Percentiles rank a stretch among this genome's conserved stretches.
These are phyloP conservation scores for Cinclus cinclus DNA, from an alignment of 2,113 vertebrate species.

Conservation along the genomic window DNA sequence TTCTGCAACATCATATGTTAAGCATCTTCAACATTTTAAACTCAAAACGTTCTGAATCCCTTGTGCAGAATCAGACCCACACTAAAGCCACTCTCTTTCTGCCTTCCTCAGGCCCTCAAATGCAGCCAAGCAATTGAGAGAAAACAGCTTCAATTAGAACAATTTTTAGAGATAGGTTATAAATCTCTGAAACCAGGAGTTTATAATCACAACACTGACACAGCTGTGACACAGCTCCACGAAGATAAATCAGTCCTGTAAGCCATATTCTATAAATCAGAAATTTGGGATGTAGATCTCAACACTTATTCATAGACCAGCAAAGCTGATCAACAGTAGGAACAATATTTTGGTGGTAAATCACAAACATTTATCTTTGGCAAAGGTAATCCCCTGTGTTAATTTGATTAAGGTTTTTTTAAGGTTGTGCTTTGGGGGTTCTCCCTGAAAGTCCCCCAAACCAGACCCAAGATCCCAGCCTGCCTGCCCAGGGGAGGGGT, in stretches of 20 bases:
- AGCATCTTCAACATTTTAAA: neutral
- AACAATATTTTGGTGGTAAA: slow-evolving; percentile 41
- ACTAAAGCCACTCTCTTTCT: neutral
- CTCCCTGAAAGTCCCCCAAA: neutral
- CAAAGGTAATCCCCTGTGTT: neutral
- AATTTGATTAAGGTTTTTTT: neutral
- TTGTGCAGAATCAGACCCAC: neutral
- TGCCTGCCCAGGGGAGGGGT: neutral
- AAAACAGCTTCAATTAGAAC: slow-evolving; percentile 13
- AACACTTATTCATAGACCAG: slow-evolving; percentile 25
- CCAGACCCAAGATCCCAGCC: neutral
- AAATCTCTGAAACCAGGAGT: slow-evolving; percentile 20
- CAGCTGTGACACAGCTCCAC: neutral
- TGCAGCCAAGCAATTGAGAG: neutral
- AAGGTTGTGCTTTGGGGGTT: neutral
- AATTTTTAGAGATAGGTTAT: neutral
- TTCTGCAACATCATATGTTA: neutral
- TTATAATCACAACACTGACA: slow-evolving; percentile 9
- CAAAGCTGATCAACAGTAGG: neutral
- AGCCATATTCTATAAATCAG: slow-evolving; percentile 24
- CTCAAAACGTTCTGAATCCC: neutral
- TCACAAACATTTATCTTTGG: neutral
- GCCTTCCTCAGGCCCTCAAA: neutral
- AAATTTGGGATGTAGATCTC: slow-evolving; percentile 26
- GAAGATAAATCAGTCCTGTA: slow-evolving; percentile 9